Percentiles rank a stretch among this genome's conserved stretches.
phyloP scores from a whole-genome alignment of 2,113 vertebrate genomes.

The Eleginops maclovinus region DNA sequence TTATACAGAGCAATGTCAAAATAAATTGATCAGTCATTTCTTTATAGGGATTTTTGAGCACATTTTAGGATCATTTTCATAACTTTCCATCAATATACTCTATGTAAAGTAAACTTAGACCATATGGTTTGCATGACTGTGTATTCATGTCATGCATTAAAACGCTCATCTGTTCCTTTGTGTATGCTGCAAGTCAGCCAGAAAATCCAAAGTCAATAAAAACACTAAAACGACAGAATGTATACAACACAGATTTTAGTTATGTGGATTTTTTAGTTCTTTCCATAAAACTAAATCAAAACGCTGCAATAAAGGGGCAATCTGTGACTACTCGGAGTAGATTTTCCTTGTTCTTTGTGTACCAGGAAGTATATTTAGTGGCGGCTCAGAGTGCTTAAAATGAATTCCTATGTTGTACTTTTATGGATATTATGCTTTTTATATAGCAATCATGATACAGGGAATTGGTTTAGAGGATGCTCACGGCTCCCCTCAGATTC shows the following conservation, averaged over 20 bases:
- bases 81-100: neutral
- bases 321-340: neutral
- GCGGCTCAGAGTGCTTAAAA: slow-evolving; percentile 1
- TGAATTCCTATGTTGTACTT: slow-evolving; percentile 36
- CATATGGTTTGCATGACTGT: neutral
- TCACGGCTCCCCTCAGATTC: slow-evolving; percentile 5
- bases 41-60: too few relatives aligned
- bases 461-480: slow-evolving; percentile 25
- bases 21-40: neutral
- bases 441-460: slow-evolving; percentile 25
- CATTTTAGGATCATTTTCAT: neutral
- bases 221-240: neutral
- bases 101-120: neutral
- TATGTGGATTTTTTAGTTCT: neutral
- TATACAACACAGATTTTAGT: neutral
- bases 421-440: slow-evolving; percentile 34
- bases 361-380: neutral
- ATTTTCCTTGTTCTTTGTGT: neutral
- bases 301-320: neutral
- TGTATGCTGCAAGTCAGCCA: neutral
- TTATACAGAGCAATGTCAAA: too few relatives aligned
- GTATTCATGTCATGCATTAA: neutral
- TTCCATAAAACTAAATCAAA: neutral
- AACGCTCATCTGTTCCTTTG: neutral
- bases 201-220: neutral